phyloP scores from a whole-genome alignment of 2,888 invertebrate genomes.

The Papilio elwesi region DNA sequence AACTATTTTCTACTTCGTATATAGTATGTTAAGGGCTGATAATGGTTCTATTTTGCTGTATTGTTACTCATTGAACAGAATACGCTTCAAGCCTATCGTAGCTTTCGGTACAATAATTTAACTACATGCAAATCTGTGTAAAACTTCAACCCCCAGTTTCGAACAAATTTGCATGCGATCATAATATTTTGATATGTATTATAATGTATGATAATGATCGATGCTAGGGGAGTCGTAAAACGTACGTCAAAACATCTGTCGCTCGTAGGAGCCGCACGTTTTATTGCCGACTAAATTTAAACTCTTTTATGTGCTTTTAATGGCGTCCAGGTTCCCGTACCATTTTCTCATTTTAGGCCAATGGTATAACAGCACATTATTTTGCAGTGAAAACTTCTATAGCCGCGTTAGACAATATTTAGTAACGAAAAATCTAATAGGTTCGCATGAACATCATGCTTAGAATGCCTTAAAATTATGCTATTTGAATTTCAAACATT shows the following conservation, averaged over 20 bases:
- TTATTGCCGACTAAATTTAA: conserved; percentile 40
- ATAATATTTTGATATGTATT: conserved; percentile 10
- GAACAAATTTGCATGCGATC: conserved; percentile 9
- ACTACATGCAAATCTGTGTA: conserved; percentile 18
- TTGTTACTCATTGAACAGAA: neutral
- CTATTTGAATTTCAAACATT: too few species aligned
- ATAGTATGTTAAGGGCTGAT: too few species aligned
- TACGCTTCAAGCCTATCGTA: neutral
- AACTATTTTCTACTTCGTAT: too few species aligned
- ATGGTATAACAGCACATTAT: neutral
- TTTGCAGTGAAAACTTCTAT: too few species aligned
- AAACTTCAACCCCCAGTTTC: conserved; percentile 11
- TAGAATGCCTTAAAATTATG: too few species aligned
- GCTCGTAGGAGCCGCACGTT: conserved; percentile 20
- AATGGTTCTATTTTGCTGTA: neutral
- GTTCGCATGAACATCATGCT: too few species aligned
- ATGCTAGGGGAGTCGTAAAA: conserved; percentile 34
- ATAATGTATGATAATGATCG: conserved; percentile 19
- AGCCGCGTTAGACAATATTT: too few species aligned
- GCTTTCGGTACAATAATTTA: neutral
- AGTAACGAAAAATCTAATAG: too few species aligned
- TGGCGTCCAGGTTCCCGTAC: conserved; percentile 14
- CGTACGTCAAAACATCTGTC: conserved; percentile 31
- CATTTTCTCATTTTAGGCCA: conserved; percentile 8
- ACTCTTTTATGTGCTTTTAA: conserved; percentile 39